A percentile compares a stretch with the other conserved stretches of the same genome.
Evolutionary conservation across 2,113 vertebrate species (phyloP).

Genomic region (Girardinichthys multiradiatus): DNA sequence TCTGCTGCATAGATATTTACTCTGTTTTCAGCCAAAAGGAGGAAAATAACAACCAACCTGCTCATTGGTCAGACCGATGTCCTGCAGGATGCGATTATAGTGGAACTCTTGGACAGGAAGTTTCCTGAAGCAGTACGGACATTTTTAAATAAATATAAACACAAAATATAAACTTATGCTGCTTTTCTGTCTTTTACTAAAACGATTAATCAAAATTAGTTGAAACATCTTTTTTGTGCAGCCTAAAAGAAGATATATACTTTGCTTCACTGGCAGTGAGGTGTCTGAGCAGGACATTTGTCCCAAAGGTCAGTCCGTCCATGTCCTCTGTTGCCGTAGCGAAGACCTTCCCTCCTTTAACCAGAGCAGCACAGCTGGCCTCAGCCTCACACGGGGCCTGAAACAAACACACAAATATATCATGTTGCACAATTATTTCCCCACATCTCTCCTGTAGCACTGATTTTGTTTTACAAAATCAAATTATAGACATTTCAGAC

Average conservation of each 20-base stretch:
- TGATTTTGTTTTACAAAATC: no score
- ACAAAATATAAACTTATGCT: neutral
- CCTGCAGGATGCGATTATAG: slow-evolving; percentile 88
- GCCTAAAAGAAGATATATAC: slow-evolving; percentile 46
- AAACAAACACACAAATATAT: neutral
- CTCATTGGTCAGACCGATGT: slow-evolving; percentile 85
- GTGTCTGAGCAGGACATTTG: slow-evolving; percentile 89
- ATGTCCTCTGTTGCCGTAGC: slow-evolving; percentile 96
- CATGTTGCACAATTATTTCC: no score
- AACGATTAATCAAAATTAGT: neutral
- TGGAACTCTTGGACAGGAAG: slow-evolving; percentile 97
- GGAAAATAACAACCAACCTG: slow-evolving; percentile 72
- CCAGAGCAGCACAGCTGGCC: slow-evolving; percentile 88
- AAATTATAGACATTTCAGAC: no score
- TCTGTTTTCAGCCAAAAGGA: neutral
- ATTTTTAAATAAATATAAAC: no score
- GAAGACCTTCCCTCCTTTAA: slow-evolving; percentile 92
- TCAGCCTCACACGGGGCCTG: slow-evolving; percentile 94
- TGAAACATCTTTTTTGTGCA: neutral
- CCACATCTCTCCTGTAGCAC: no score
- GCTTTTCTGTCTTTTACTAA: neutral
- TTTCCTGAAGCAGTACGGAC: slow-evolving; percentile 78
- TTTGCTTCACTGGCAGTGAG: slow-evolving; percentile 97
- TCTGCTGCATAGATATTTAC: rapidly evolving
- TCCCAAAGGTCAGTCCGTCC: slow-evolving; percentile 97